Conservation (phyloP, 2,797 vertebrate species). For the Pipistrellus nathusii region DNA sequence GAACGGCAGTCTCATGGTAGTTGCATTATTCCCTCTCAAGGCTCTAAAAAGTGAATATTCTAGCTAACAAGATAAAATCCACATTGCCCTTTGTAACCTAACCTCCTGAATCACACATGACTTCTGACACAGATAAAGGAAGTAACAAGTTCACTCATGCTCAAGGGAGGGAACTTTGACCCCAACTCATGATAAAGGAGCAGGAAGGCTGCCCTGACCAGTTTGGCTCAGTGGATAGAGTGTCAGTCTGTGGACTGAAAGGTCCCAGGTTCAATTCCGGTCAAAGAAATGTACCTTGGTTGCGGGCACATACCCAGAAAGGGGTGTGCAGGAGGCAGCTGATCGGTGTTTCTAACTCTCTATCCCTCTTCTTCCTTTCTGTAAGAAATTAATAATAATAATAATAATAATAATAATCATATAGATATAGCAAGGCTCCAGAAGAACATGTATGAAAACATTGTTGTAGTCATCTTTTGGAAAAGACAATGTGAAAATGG, state of each 20-base stretch:
- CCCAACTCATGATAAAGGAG: neutral
- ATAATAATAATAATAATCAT: no score
- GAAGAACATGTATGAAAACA: neutral
- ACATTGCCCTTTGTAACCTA: neutral
- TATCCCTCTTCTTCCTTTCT: no score
- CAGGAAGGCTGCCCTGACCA: no score
- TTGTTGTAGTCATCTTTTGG: neutral
- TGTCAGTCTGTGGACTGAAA: no score
- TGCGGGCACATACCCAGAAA: no score
- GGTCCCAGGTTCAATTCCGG: no score
- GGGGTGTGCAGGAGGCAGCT: no score
- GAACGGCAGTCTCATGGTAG: neutral
- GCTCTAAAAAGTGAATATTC: constrained; percentile 4
- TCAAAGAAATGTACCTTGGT: no score
- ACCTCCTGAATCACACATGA: neutral
- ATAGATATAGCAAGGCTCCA: neutral
- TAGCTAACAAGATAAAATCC: neutral
- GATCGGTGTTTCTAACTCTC: no score
- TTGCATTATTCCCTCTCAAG: neutral
- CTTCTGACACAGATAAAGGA: neutral
- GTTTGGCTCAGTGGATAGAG: no score
- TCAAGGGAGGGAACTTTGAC: neutral
- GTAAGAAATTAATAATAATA: no score
- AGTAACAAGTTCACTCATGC: neutral
- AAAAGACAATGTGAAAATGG: neutral